These are phyloP conservation scores for Stichopus chloronotus DNA, from an alignment of 35 echinoderm and acorn worm species.

Conservation along the genomic window DNA sequence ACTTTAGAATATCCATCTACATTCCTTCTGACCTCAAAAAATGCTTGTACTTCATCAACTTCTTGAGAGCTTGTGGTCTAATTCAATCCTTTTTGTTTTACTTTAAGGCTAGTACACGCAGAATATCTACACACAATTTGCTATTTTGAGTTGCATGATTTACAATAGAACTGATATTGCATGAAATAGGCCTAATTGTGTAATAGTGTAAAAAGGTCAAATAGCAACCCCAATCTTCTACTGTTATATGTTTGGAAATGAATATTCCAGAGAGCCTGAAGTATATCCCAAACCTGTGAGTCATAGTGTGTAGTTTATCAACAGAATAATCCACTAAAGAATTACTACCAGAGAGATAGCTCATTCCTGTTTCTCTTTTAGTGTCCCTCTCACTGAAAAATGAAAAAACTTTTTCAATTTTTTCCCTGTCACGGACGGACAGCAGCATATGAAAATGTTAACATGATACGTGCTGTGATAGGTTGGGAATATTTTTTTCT, in stretches of 20 bases:
- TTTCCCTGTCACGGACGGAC: slow-evolving; percentile 2
- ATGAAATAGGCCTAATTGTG: background rate
- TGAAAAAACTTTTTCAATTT: background rate
- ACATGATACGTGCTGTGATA: background rate
- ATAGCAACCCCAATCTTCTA: background rate
- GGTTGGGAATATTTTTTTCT: slow-evolving; percentile 12
- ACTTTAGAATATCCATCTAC: too few relatives aligned
- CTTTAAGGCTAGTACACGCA: too few relatives aligned
- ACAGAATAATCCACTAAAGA: slow-evolving; percentile 16
- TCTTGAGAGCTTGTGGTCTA: too few relatives aligned
- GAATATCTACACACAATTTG: too few relatives aligned
- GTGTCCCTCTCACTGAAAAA: slow-evolving; percentile 11
- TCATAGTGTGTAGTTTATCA: slow-evolving; percentile 15
- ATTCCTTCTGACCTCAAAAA: too few relatives aligned
- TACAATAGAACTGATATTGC: background rate
- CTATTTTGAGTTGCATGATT: background rate
- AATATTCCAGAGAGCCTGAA: background rate
- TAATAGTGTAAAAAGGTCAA: slow-evolving; percentile 19
- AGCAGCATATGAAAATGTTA: slow-evolving; percentile 19
- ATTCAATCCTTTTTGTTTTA: too few relatives aligned
- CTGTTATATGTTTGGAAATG: slow-evolving; percentile 6
- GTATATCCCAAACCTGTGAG: background rate
- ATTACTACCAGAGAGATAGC: background rate
- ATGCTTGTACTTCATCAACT: too few relatives aligned
- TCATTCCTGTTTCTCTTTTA: background rate